These are phyloP conservation scores for Caenorhabditis zanzibari DNA, from an alignment of 2,888 invertebrate genomes.

Conservation along the genomic window DNA sequence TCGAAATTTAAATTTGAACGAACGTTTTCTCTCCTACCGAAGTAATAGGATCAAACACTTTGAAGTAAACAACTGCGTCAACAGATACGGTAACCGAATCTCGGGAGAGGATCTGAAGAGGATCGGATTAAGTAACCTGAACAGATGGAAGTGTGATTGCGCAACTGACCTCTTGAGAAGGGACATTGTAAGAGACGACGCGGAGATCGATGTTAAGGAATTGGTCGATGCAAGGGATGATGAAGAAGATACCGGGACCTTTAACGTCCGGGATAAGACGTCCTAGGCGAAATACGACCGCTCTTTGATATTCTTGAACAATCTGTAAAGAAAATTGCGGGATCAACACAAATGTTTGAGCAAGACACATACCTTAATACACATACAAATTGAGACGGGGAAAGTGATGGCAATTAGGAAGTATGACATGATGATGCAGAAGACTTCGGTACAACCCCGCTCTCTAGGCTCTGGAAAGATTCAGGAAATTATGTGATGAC, in stretches of 20 bases:
- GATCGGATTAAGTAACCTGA: neutral
- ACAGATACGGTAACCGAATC: slow-evolving; percentile 69
- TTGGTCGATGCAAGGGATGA: slow-evolving; percentile 87
- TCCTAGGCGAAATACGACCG: slow-evolving; percentile 91
- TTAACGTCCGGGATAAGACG: slow-evolving; percentile 88
- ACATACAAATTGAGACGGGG: slow-evolving; percentile 77
- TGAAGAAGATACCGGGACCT: slow-evolving; percentile 87
- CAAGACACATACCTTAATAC: slow-evolving; percentile 76
- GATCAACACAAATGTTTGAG: neutral
- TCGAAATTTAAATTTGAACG: neutral
- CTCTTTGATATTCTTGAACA: slow-evolving; percentile 87
- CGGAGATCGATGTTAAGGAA: slow-evolving; percentile 91
- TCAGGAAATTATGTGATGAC: neutral
- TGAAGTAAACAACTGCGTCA: slow-evolving; percentile 70
- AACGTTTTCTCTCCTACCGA: slow-evolving; percentile 34
- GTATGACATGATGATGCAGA: slow-evolving; percentile 58
- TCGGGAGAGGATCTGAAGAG: slow-evolving; percentile 60
- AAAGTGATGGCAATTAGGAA: slow-evolving; percentile 80
- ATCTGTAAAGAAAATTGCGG: slow-evolving; percentile 57
- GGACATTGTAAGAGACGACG: slow-evolving; percentile 96
- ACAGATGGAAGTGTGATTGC: slow-evolving; percentile 25
- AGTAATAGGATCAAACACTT: slow-evolving; percentile 64
- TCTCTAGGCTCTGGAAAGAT: slow-evolving; percentile 3
- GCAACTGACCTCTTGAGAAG: slow-evolving; percentile 92
- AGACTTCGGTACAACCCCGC: slow-evolving; percentile 49